These are phyloP conservation scores for Hydriomena furcata DNA, from an alignment of 2,888 invertebrate genomes.

Conservation along the genomic window DNA sequence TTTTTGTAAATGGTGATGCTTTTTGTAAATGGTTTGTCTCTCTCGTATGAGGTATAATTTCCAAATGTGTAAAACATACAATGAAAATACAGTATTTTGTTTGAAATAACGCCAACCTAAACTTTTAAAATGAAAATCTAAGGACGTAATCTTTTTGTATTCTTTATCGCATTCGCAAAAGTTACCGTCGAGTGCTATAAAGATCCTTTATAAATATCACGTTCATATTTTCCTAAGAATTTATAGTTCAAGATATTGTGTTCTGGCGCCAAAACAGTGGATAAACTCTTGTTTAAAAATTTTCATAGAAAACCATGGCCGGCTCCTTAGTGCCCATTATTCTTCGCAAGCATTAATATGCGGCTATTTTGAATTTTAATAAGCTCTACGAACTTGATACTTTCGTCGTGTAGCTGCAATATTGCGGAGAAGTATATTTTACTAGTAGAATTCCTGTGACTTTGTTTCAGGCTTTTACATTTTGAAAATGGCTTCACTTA, in stretches of 20 bases:
- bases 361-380: slow-evolving; percentile 36
- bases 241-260: slow-evolving; percentile 52
- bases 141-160: too few species aligned
- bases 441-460: neutral
- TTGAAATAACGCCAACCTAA: too few species aligned
- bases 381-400: slow-evolving; percentile 26
- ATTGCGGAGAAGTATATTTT: slow-evolving; percentile 18
- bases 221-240: slow-evolving; percentile 51
- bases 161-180: too few species aligned
- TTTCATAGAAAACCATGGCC: slow-evolving; percentile 24
- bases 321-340: slow-evolving; percentile 23
- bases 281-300: slow-evolving; percentile 32
- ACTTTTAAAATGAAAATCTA: too few species aligned
- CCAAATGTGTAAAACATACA: too few species aligned
- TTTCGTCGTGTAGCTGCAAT: slow-evolving; percentile 26
- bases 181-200: slow-evolving; percentile 16
- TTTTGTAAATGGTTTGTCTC: too few species aligned
- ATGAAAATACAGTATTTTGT: too few species aligned
- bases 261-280: slow-evolving; percentile 33
- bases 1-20: too few species aligned
- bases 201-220: slow-evolving; percentile 39
- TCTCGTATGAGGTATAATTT: too few species aligned
- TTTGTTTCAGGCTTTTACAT: too few species aligned
- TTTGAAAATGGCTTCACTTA: too few species aligned
- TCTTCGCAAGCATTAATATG: slow-evolving; percentile 28